Percentiles rank a stretch among this genome's conserved stretches.
phyloP scores from a whole-genome alignment of 2,113 vertebrate species.

The Cichladusa arquata region DNA sequence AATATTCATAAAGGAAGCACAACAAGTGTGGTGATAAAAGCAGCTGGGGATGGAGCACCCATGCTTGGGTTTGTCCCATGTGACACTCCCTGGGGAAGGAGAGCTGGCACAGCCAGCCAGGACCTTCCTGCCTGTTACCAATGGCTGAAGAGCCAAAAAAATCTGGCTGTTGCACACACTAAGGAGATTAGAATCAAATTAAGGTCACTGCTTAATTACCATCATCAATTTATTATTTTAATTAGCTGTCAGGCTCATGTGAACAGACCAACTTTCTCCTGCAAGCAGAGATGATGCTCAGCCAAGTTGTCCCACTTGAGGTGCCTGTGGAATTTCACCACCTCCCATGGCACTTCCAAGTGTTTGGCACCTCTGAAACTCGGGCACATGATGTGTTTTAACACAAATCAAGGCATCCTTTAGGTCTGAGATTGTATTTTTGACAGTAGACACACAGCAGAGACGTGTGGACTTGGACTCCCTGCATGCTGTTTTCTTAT shows the following conservation, averaged over 20 bases:
- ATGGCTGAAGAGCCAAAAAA: neutral
- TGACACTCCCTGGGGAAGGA: neutral
- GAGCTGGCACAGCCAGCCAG: rapidly evolving
- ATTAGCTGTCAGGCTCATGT: neutral
- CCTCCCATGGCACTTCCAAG: neutral
- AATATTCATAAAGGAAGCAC: rapidly evolving
- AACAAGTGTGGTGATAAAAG: neutral
- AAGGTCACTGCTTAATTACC: slow-evolving; percentile 15
- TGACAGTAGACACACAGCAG: neutral
- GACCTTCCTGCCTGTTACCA: neutral
- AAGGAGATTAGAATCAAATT: slow-evolving; percentile 6
- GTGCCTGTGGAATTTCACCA: neutral
- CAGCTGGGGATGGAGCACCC: neutral
- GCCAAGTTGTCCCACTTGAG: neutral
- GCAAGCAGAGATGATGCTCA: neutral
- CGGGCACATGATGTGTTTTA: neutral
- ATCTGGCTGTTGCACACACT: neutral
- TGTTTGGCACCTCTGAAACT: neutral
- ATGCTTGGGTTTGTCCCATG: neutral
- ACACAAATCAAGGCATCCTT: neutral
- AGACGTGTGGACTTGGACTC: neutral
- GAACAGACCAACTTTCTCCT: neutral
- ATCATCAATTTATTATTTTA: neutral
- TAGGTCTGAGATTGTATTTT: rapidly evolving
- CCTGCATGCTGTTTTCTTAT: neutral